A percentile compares a stretch with the other conserved stretches of the same genome.
phyloP scores from a whole-genome alignment of 2,888 invertebrate genomes.

The Choristoneura rosaceana region DNA sequence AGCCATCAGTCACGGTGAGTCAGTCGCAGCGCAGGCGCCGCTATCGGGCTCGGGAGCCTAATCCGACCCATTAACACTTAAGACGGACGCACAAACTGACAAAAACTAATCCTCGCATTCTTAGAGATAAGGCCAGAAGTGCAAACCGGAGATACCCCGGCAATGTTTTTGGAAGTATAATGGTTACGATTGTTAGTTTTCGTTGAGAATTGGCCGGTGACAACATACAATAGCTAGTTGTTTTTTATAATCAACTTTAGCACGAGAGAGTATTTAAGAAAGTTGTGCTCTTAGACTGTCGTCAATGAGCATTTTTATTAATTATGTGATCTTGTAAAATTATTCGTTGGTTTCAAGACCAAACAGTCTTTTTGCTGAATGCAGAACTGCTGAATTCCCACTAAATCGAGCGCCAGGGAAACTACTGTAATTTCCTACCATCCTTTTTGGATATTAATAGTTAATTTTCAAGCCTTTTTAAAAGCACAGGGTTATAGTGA shows the following conservation, averaged over 20 bases:
- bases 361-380: too few relatives aligned
- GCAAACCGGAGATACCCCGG: conserved; percentile 57
- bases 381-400: too few relatives aligned
- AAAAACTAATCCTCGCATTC: conserved; percentile 77
- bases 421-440: too few relatives aligned
- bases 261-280: background rate
- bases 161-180: conserved; percentile 28
- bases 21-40: conserved; percentile 51
- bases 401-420: too few relatives aligned
- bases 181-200: conserved; percentile 26
- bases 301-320: too few relatives aligned
- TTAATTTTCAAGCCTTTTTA: too few relatives aligned
- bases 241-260: conserved; percentile 9
- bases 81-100: conserved; percentile 77
- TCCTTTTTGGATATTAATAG: too few relatives aligned
- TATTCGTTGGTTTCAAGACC: too few relatives aligned
- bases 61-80: conserved; percentile 83
- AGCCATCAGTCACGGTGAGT: conserved; percentile 75
- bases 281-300: too few relatives aligned
- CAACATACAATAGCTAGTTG: background rate
- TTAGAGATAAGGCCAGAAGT: conserved; percentile 62
- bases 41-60: conserved; percentile 68
- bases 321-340: too few relatives aligned
- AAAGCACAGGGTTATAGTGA: too few relatives aligned
- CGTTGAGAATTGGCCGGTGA: conserved; percentile 20